Evolutionary conservation across 2,113 vertebrate genomes (phyloP).

Genomic region (Seriola dumerili): DNA sequence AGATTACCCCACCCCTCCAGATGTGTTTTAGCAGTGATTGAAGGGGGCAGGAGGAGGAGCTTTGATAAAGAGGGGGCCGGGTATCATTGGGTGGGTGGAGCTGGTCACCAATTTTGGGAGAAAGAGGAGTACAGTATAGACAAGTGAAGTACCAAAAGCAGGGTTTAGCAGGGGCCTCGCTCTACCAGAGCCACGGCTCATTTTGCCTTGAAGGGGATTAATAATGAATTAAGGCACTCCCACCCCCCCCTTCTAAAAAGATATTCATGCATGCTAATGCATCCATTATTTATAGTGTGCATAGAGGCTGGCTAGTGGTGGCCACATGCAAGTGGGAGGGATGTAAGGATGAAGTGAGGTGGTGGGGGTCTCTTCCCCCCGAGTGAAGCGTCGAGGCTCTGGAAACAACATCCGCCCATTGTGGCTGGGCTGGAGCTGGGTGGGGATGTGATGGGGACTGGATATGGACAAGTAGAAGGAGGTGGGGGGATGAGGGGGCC

Average conservation of each 20-base stretch:
- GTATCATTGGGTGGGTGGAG: conserved; percentile 33
- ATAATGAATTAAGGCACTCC: conserved; percentile 86
- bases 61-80: conserved; percentile 41
- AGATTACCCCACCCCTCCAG: conserved; percentile 69
- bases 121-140: conserved; percentile 40
- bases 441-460: conserved; percentile 70
- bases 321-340: conserved; percentile 80
- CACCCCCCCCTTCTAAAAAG: conserved; percentile 77
- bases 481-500: conserved; percentile 57
- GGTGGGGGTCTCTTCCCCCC: conserved; percentile 69
- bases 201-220: conserved; percentile 84
- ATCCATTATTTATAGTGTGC: conserved; percentile 87
- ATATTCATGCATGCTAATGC: conserved; percentile 87
- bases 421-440: conserved; percentile 69
- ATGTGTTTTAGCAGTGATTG: conserved; percentile 69
- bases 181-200: conserved; percentile 62
- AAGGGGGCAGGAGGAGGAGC: conserved; percentile 49
- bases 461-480: conserved; percentile 66
- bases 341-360: conserved; percentile 65
- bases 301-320: conserved; percentile 76
- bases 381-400: conserved; percentile 73
- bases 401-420: conserved; percentile 79
- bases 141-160: conserved; percentile 70
- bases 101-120: conserved; percentile 49
- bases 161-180: conserved; percentile 69